Conservation (phyloP, 2,888 invertebrate species). For the Pardosa pseudoannulata region DNA sequence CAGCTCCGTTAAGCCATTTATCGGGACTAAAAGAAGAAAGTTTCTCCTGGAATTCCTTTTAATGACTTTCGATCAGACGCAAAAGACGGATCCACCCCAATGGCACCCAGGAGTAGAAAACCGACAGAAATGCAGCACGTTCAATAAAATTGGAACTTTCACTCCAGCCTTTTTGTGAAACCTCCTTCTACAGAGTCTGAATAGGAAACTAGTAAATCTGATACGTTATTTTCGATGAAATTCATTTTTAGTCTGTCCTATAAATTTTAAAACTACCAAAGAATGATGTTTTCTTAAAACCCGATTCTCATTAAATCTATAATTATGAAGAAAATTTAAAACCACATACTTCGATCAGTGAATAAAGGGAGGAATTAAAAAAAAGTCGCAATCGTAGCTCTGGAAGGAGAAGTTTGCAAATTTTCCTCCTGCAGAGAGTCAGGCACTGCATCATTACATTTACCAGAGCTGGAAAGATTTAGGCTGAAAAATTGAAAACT, state of each 20-base stretch:
- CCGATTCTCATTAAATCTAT: not conserved
- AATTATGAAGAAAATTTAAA: not conserved
- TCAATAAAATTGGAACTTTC: slow-evolving; percentile 10
- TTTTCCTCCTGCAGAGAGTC: not conserved
- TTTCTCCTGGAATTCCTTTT: slow-evolving; percentile 14
- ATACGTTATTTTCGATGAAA: not conserved
- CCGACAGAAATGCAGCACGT: not conserved
- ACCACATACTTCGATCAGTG: not conserved
- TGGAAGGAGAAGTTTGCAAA: not conserved
- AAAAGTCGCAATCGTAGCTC: not conserved
- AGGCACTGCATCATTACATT: no score
- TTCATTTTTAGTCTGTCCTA: not conserved
- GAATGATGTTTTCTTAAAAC: not conserved
- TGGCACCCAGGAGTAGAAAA: slow-evolving; percentile 8
- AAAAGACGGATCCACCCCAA: slow-evolving; percentile 14
- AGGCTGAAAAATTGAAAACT: no score
- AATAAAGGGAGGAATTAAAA: not conserved
- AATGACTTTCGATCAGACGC: slow-evolving; percentile 13
- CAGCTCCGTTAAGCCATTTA: slow-evolving; percentile 9
- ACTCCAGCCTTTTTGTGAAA: not conserved
- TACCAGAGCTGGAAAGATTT: no score
- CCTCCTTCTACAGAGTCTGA: not conserved
- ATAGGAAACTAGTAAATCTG: not conserved
- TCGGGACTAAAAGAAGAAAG: slow-evolving; percentile 2
- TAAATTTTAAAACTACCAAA: not conserved